Percentiles rank a stretch among this genome's conserved stretches.
Conservation (phyloP, 2,797 vertebrate species). For the Hoplostethus atlanticus region DNA sequence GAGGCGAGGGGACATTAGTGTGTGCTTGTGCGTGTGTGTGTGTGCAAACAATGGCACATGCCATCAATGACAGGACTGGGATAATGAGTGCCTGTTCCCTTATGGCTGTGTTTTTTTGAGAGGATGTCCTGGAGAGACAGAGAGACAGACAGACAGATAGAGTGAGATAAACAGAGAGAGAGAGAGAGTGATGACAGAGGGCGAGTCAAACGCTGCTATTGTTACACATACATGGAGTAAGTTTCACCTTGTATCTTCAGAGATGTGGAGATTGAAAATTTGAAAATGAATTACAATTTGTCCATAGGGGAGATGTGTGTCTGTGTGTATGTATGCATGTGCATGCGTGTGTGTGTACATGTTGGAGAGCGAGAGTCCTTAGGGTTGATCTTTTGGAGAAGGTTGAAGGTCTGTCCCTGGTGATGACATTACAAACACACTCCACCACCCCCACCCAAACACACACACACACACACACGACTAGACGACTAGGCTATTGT, state of each 20-base stretch:
- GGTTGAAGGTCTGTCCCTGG: constrained; percentile 85
- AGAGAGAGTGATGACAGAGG: constrained; percentile 67
- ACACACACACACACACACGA: constrained; percentile 38
- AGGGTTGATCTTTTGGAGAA: constrained; percentile 77
- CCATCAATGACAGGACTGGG: constrained; percentile 78
- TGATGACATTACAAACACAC: constrained; percentile 93
- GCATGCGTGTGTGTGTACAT: not conserved
- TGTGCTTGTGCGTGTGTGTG: constrained; percentile 25
- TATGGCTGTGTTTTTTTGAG: constrained; percentile 37
- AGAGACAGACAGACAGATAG: constrained; percentile 27
- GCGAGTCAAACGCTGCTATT: constrained; percentile 65
- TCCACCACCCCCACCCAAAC: constrained; percentile 43
- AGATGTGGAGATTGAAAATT: constrained; percentile 92
- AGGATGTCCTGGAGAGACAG: constrained; percentile 46
- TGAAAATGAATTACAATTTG: constrained; percentile 95
- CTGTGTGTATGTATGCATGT: not conserved
- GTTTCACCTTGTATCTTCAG: constrained; percentile 79
- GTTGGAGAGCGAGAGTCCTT: constrained; percentile 41
- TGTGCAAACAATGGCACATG: constrained; percentile 65
- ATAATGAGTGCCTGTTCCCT: constrained; percentile 80
- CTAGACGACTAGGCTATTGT: constrained; percentile 66
- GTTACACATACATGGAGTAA: constrained; percentile 33
- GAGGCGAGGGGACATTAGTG: constrained; percentile 53
- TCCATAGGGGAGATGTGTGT: constrained; percentile 4
- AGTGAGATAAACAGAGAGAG: constrained; percentile 66